Conservation (phyloP, 2,797 vertebrate genomes). For the Tolypeutes matacus region DNA sequence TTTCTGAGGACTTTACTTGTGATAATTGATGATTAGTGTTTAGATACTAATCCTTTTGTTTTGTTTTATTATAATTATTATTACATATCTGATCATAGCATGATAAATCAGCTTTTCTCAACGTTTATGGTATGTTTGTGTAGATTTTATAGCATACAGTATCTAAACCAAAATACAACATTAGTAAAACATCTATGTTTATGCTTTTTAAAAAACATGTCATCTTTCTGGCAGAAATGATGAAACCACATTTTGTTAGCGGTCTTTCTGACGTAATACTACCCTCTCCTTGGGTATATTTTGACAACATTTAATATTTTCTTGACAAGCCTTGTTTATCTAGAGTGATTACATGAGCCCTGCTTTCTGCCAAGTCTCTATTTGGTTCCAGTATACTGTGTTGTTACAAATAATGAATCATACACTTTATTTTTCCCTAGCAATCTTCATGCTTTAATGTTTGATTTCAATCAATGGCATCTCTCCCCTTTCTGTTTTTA, state of each 20-base stretch:
- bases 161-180: background rate
- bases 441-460: background rate
- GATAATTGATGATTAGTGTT: background rate
- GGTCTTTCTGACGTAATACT: background rate
- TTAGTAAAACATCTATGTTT: background rate
- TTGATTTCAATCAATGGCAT: background rate
- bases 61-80: background rate
- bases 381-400: background rate
- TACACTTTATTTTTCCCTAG: background rate
- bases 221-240: conserved; percentile 13
- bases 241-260: background rate
- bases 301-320: conserved; percentile 27
- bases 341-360: background rate
- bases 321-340: background rate
- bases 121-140: background rate
- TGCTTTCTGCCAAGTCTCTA: background rate
- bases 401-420: background rate
- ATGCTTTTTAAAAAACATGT: background rate
- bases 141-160: background rate
- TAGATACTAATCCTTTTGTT: background rate
- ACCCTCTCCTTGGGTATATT: background rate
- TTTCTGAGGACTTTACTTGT: conserved; percentile 4
- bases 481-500: background rate
- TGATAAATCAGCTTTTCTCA: background rate
- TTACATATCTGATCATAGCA: background rate